Percentiles rank a stretch among this genome's conserved stretches.
Conservation (phyloP, 1,140 invertebrate species). For the Hylaeus volcanicus region DNA sequence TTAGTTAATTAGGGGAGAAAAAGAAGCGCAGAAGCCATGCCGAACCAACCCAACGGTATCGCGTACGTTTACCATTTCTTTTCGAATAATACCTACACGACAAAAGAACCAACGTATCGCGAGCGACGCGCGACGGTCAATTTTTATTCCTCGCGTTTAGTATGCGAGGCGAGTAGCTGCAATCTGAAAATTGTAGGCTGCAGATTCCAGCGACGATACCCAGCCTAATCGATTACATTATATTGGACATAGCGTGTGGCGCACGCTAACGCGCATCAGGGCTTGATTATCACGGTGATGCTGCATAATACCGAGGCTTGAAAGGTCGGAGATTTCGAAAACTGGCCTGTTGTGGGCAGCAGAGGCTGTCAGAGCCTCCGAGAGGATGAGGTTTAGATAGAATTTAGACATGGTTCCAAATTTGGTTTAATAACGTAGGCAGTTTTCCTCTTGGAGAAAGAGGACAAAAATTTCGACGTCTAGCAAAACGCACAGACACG, state of each 20-base stretch:
- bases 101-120: too few species aligned
- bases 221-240: conserved; percentile 50
- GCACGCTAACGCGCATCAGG: conserved; percentile 26
- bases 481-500: neutral
- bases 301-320: conserved; percentile 24
- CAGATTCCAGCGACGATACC: neutral
- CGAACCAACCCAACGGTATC: too few species aligned
- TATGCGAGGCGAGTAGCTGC: neutral
- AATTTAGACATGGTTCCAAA: too few species aligned
- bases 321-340: conserved; percentile 14
- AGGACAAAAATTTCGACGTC: neutral
- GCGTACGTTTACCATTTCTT: neutral
- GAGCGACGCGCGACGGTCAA: too few species aligned
- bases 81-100: too few species aligned
- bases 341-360: neutral
- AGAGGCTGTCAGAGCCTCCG: neutral
- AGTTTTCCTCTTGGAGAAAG: too few species aligned
- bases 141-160: neutral
- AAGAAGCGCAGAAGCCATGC: neutral
- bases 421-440: too few species aligned
- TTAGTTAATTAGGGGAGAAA: conserved; percentile 2
- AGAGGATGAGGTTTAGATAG: too few species aligned
- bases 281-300: conserved; percentile 53
- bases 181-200: conserved; percentile 38
- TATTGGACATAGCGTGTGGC: neutral